These are phyloP conservation scores for Hassar affinis DNA, from an alignment of 2,113 vertebrate genomes.

Conservation along the genomic window DNA sequence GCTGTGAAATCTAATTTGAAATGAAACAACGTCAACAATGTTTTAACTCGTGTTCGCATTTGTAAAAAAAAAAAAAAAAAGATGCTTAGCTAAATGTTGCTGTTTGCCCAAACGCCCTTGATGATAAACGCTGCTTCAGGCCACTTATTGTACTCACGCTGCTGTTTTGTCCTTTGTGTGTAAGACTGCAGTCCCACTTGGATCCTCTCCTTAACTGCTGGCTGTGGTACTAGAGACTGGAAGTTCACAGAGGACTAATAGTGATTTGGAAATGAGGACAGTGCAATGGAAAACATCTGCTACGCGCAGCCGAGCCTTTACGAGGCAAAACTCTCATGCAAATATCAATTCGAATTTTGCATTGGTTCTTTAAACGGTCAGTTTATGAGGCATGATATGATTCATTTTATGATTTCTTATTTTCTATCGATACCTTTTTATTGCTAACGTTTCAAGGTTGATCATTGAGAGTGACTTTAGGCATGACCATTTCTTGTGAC, in stretches of 20 bases:
- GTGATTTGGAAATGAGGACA: slow-evolving; percentile 29
- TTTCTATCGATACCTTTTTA: slow-evolving; percentile 9
- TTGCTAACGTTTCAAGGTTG: slow-evolving; percentile 24
- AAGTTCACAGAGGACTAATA: slow-evolving; percentile 29
- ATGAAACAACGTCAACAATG: slow-evolving; percentile 7
- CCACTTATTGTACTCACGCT: slow-evolving; percentile 17
- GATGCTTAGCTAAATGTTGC: slow-evolving; percentile 31
- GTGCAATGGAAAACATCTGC: slow-evolving; percentile 38
- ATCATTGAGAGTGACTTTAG: slow-evolving; percentile 41
- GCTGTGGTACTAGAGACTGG: slow-evolving; percentile 33
- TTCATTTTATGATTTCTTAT: slow-evolving; percentile 32
- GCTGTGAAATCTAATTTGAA: slow-evolving; percentile 25
- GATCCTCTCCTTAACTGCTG: slow-evolving; percentile 30
- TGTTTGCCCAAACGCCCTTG: slow-evolving; percentile 22
- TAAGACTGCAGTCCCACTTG: slow-evolving; percentile 31
- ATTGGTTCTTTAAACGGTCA: slow-evolving; percentile 35
- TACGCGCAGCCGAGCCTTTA: slow-evolving; percentile 32
- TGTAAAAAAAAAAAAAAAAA: no score
- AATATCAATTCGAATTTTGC: slow-evolving; percentile 33
- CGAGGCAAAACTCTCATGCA: slow-evolving; percentile 31
- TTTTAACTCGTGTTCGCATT: slow-evolving; percentile 17
- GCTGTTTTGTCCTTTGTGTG: slow-evolving; percentile 46
- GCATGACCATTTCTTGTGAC: slow-evolving; percentile 43
- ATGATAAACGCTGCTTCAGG: slow-evolving; percentile 40
- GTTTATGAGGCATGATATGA: slow-evolving; percentile 46